Evolutionary conservation across 2,888 invertebrate species (phyloP), one percentile per base, ranked within the genome.

Genomic region (Lasioglossum vierecki): DNA sequence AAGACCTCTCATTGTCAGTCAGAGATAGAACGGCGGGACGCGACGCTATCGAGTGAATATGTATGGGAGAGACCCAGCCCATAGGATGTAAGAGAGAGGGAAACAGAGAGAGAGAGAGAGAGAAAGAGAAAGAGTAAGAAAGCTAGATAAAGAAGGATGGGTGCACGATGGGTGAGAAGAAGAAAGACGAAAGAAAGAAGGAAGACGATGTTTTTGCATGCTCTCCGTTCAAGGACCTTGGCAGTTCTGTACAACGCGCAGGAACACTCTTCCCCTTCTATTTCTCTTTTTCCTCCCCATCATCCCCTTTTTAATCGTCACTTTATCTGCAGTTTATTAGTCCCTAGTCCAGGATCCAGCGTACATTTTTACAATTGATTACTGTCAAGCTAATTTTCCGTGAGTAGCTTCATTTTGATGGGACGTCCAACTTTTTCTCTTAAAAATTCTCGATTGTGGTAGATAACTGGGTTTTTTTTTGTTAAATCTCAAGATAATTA

Each of bases 161-260:
- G 18, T 22, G 2, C 18, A 35, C 30, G 30, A 35, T 18, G 35
- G 30, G 18, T 18, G 35, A 35, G 35, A 30, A 66, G 66, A 53
- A 53, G 53, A 53, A 22, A 53, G 35, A 18, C 57, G 15, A n/a
- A 11, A 39, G 68, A 30, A 77, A 49, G 79, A 22, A 79, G 72
- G 53, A 79, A 70, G 84, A 53, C 18, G 57, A 66, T 76, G 78
- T 86, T 87, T 86, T 87, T 84, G 79, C 68, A 35, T 41, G 80
- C 76, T 76, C 66, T 76, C 46, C 30, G 78, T 63, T 68, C 71
- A 35, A 76, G 79, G 66, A 66, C 66, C 35, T 66, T 18, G 66
- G 18, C 35, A 66, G 66, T 66, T 18, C 35, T 66, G 66, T 66
- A 35, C 18, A 8, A 2, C 30, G 66, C 66, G 53, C 22, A 53